These are phyloP conservation scores for Carcinoscorpius rotundicauda DNA, from an alignment of 1,140 invertebrate species.

Conservation along the genomic window DNA sequence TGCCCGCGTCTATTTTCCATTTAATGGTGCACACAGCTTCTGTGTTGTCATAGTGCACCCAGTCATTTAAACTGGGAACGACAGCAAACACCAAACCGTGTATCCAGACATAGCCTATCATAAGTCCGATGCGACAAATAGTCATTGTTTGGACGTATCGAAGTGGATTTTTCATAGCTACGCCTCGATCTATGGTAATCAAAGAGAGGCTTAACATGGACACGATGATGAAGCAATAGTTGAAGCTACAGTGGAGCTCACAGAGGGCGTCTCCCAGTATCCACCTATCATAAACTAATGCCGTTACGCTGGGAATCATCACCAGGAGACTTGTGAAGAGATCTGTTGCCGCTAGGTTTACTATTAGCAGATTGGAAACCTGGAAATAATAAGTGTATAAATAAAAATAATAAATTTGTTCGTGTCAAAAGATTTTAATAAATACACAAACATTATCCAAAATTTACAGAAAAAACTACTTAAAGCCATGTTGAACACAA, in stretches of 20 bases:
- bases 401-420: no score
- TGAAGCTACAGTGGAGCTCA: background rate
- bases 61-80: background rate
- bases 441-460: no score
- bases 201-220: conserved; percentile 8
- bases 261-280: conserved; percentile 3
- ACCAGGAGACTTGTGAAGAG: conserved; percentile 8
- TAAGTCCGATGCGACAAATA: background rate
- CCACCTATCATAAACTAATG: conserved; percentile 10
- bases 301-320: conserved; percentile 6
- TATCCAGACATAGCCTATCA: background rate
- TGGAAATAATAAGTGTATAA: no score
- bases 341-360: conserved; percentile 10
- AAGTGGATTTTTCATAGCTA: conserved; percentile 12
- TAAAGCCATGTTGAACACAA: no score
- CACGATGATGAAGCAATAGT: conserved; percentile 4
- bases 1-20: background rate
- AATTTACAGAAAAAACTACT: no score
- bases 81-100: background rate
- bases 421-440: no score
- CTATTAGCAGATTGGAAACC: conserved; percentile 4
- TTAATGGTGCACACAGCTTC: conserved; percentile 6
- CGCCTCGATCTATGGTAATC: conserved; percentile 11
- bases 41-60: conserved; percentile 11
- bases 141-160: conserved; percentile 6